Evolutionary conservation across 2,797 vertebrate species (phyloP), one percentile per base, ranked within the genome.

Genomic region (Schizothorax lantsangensis): DNA sequence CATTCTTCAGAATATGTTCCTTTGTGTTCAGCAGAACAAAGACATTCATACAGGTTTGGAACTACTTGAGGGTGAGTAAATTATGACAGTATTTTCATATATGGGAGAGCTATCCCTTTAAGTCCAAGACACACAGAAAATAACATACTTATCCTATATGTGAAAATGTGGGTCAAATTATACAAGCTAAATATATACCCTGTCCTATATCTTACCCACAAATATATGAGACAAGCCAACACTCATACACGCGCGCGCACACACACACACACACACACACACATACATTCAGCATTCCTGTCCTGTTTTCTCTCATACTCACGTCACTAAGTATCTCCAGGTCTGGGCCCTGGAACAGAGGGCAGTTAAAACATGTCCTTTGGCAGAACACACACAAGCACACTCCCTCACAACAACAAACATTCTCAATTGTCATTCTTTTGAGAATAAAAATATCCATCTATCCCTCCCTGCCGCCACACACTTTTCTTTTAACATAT

Each of bases 241-340:
- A 69, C 72, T 49, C 30, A 62, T 5, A 59, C 36, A 79, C 12
- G 77, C 33, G 1, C 30, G 1, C 30, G 1, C 30, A 30, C 30
- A 9, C 40, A 45, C 43, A 78, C 57, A 62, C 75, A 71, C 4
- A 86, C 21, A 71, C 57, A 78, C 77, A 84, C 47, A 90, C 72
- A 89, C 84, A 93, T 73, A 89, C 87, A 86, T 43, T 86, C 88
- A 87, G 81, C 92, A 94, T 90, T 88, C 88, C 83, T 81, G 90
- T 87, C 81, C 90, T 91, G 88, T 90, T 81, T 91, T 87, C 83
- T 85, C 89, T 90, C 88, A 89, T 96, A 96, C 95, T 96, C 94
- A 96, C 95, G 93, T 96, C 94, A 94, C 95, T 89, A 91, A 96
- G 95, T 92, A 96, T 91, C 93, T 96, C 93, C 94, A 96, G 93